phyloP scores from a whole-genome alignment of 2,888 invertebrate genomes.

The Gerris lacustris region DNA sequence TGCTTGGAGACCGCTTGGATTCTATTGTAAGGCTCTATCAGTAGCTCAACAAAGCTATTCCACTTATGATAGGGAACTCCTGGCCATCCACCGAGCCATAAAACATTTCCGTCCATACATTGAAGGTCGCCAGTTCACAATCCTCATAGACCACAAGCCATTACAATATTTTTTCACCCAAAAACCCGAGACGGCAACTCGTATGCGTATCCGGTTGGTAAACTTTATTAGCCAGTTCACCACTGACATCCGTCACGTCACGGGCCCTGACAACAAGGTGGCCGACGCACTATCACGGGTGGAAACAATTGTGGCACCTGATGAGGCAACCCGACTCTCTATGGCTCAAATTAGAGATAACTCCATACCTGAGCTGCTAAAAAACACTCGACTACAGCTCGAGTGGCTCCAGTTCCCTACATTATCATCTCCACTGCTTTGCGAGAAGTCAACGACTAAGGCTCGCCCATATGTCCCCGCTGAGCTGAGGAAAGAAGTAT shows the following conservation, averaged over 20 bases:
- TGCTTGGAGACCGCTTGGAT: constrained; percentile 25
- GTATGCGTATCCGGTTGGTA: constrained; percentile 34
- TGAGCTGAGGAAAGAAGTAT: constrained; percentile 14
- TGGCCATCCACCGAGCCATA: constrained; percentile 31
- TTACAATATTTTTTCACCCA: not conserved
- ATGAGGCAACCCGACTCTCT: constrained; percentile 31
- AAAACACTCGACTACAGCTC: not conserved
- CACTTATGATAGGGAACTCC: too few species aligned
- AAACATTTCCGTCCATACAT: constrained; percentile 17
- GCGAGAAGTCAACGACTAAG: constrained; percentile 27
- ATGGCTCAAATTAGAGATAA: constrained; percentile 26
- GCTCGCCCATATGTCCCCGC: constrained; percentile 22
- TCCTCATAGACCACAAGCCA: constrained; percentile 5
- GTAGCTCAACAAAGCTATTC: constrained; percentile 34
- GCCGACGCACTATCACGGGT: constrained; percentile 35
- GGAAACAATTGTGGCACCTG: constrained; percentile 30
- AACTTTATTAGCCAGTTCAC: constrained; percentile 34
- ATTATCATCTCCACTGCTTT: constrained; percentile 13
- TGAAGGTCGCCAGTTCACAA: constrained; percentile 5
- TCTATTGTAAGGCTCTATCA: constrained; percentile 27
- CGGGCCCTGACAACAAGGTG: constrained; percentile 33
- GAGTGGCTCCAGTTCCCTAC: constrained; percentile 4
- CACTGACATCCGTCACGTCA: constrained; percentile 34
- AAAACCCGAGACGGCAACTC: constrained; percentile 1
- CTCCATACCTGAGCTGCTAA: not conserved